Evolutionary conservation across 2,797 vertebrate genomes (phyloP).

Genomic region (Phoxinus dragarum): DNA sequence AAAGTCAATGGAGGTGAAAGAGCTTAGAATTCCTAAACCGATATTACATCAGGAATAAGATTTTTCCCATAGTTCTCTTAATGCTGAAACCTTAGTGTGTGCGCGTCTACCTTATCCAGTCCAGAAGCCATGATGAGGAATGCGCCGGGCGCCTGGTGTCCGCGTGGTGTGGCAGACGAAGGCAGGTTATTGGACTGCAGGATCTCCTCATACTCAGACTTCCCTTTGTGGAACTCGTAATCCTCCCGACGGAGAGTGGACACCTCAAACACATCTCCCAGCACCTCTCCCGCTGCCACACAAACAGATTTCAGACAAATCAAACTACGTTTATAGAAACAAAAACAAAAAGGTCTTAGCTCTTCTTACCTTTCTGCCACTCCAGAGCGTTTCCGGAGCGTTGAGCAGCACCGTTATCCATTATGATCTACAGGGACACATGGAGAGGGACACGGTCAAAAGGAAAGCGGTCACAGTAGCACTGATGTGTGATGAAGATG

Average conservation of each 20-base stretch:
- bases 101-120: conserved; percentile 77
- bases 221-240: conserved; percentile 84
- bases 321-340: not conserved
- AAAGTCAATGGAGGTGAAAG: no score
- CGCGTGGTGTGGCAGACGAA: conserved; percentile 79
- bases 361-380: conserved; percentile 79
- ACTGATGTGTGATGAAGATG: not conserved
- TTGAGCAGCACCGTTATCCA: conserved; percentile 84
- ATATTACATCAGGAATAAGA: not conserved
- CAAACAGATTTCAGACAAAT: not conserved
- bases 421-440: conserved; percentile 76
- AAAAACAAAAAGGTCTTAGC: not conserved
- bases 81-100: not conserved
- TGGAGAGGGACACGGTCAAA: not conserved
- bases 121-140: conserved; percentile 86
- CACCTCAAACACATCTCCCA: conserved; percentile 83
- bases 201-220: conserved; percentile 85
- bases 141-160: conserved; percentile 83
- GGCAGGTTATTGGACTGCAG: conserved; percentile 83
- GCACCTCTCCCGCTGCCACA: conserved; percentile 76
- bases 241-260: conserved; percentile 83
- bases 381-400: conserved; percentile 68
- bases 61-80: not conserved
- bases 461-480: not conserved
- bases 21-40: not conserved